phyloP scores from a whole-genome alignment of 2,888 invertebrate genomes.

The Dinocampus coccinellae region DNA sequence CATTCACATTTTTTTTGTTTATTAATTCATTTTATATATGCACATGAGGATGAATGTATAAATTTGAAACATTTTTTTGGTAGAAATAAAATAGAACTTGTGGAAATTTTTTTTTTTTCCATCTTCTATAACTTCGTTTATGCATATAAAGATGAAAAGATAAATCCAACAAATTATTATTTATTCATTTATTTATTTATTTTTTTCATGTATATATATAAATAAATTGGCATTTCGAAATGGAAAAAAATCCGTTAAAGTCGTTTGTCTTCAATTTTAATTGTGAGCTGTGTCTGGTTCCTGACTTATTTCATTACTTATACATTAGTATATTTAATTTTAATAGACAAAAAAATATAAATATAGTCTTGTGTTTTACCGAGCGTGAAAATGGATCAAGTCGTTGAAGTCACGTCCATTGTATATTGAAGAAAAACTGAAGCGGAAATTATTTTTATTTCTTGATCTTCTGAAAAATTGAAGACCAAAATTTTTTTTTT shows the following conservation, averaged over 20 bases:
- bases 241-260: not conserved
- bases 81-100: too few relatives aligned
- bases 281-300: not conserved
- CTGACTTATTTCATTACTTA: not conserved
- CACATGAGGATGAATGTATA: not conserved
- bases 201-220: not conserved
- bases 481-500: conserved; percentile 7
- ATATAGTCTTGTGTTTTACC: conserved; percentile 40
- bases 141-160: not conserved
- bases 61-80: too few relatives aligned
- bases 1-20: not conserved
- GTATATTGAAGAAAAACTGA: conserved; percentile 42
- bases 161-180: too few relatives aligned
- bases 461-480: conserved; percentile 49
- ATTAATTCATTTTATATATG: not conserved
- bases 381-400: conserved; percentile 49
- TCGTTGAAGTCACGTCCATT: conserved; percentile 50
- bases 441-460: conserved; percentile 59
- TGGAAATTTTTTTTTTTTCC: too few relatives aligned
- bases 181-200: too few relatives aligned
- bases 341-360: not conserved
- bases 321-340: too few relatives aligned
- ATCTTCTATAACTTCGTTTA: too few relatives aligned
- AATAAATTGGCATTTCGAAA: not conserved
- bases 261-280: conserved; percentile 3